These are phyloP conservation scores for Ibidorhyncha struthersii DNA, from an alignment of 2,113 vertebrate genomes.

Conservation along the genomic window DNA sequence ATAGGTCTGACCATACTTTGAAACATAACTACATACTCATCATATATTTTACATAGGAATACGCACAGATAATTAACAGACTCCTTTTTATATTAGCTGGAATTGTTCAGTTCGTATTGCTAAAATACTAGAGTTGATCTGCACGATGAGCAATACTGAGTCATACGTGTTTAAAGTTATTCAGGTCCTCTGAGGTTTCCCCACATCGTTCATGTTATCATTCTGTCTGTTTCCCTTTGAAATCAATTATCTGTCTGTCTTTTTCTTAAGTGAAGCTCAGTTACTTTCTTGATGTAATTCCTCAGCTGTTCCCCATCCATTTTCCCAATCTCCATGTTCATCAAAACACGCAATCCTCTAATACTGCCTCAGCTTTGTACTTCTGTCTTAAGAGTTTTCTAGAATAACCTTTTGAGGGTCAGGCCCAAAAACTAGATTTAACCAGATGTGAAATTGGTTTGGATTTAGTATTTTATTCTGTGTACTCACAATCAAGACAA, in stretches of 20 bases:
- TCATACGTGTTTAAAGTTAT: background rate
- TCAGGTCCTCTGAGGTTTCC: background rate
- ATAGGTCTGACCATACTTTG: background rate
- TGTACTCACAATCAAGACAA: background rate
- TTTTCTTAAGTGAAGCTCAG: background rate
- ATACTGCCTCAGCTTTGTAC: background rate
- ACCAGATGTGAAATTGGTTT: background rate
- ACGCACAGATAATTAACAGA: background rate
- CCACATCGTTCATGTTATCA: background rate
- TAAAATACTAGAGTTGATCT: background rate
- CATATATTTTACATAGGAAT: background rate
- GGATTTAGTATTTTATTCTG: background rate
- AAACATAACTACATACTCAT: background rate
- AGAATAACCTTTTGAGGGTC: background rate
- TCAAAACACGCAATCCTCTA: background rate
- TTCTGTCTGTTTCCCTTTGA: background rate
- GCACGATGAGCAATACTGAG: fast-evolving
- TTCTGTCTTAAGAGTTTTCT: background rate
- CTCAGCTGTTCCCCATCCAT: background rate
- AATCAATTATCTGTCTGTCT: background rate
- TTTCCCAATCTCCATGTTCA: background rate
- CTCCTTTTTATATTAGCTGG: background rate
- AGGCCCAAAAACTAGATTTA: background rate
- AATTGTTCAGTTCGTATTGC: background rate
- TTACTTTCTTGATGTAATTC: background rate